phyloP scores from a whole-genome alignment of 2,113 vertebrate species.

The Erinaceus europaeus region DNA sequence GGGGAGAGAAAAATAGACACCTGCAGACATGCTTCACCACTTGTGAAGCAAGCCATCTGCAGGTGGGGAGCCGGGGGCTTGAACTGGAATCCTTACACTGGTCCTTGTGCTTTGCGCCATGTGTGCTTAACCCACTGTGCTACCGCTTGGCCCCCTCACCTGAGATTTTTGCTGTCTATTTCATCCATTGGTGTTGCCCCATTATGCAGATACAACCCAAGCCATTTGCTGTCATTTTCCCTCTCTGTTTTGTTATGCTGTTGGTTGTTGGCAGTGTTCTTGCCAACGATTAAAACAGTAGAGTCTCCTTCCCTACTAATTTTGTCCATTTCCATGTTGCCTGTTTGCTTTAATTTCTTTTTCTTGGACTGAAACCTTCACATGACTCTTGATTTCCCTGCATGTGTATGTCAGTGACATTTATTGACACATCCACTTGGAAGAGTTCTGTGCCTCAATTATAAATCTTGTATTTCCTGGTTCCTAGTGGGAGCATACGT shows the following conservation, averaged over 20 bases:
- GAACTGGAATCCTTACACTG: too few species aligned
- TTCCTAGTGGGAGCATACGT: background rate
- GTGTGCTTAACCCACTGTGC: too few species aligned
- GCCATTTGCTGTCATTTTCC: constrained; percentile 29
- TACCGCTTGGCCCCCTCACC: too few species aligned
- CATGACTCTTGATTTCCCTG: constrained; percentile 61
- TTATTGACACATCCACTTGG: constrained; percentile 34
- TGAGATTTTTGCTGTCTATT: background rate
- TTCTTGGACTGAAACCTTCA: constrained; percentile 44
- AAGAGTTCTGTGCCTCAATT: constrained; percentile 29
- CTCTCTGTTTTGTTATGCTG: constrained; percentile 63
- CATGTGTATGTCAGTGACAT: constrained; percentile 26
- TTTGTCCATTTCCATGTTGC: constrained; percentile 63
- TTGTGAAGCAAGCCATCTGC: too few species aligned
- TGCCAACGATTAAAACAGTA: constrained; percentile 66
- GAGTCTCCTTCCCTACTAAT: constrained; percentile 66
- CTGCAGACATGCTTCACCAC: too few species aligned
- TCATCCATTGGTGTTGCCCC: constrained; percentile 9
- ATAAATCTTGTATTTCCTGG: background rate
- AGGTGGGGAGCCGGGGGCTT: too few species aligned
- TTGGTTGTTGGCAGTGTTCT: constrained; percentile 71
- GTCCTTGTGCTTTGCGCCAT: too few species aligned
- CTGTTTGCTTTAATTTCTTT: constrained; percentile 67
- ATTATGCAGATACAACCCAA: background rate
- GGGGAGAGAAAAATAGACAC: too few species aligned